Evolutionary conservation across 2,113 vertebrate species (phyloP), one percentile per base, ranked within the genome.

Genomic region (Dasyurus viverrinus): DNA sequence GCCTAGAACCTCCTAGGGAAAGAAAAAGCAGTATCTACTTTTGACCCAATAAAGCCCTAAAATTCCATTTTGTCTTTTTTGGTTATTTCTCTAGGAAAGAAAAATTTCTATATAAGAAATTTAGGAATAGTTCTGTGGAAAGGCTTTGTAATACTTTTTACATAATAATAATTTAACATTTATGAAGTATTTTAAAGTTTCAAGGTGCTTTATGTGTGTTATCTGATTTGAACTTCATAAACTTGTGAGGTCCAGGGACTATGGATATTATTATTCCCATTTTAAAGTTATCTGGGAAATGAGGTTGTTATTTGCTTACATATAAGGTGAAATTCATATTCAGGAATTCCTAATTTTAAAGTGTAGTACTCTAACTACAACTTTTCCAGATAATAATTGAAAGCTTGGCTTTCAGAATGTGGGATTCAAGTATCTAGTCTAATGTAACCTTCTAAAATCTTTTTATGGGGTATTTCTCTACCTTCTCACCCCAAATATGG

Each of bases 401-500:
- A 95, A 94, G 94, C 24, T 55, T 1, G 93, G 3, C 76, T 68
- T 26, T 90, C n/a, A 89, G 8, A 95, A 19, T 91, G 23, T 48
- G 25, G 19, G 90, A 94, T 96, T 93, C 94, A 89, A 91, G 68
- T 96, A 53, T 55, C 53, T 90, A 60, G 19, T 90, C 36, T 50
- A 10, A 50, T 94, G 84, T 3, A 94, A 27, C 76, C 91, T 91
- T 24, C 92, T 42, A 92, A 93, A 47, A 89, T 92, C 90, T 93
- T 91, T 93, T 27, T 84, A 55, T 60, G 94, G 48, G 68, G 57
- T 11, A 27, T 93, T 47, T 76, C 4, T n/a, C 60, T 16, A 84
- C 36, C 68, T 19, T 84, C 6, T 8, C 90, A 96, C 95, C 89
- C 57, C 84, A 92, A 93, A 94, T 95, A 92, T 93, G 92, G 60